Base-by-base conservation (phyloP, 1,140 invertebrate genomes). In the Drosophila pectinifera region DNA sequence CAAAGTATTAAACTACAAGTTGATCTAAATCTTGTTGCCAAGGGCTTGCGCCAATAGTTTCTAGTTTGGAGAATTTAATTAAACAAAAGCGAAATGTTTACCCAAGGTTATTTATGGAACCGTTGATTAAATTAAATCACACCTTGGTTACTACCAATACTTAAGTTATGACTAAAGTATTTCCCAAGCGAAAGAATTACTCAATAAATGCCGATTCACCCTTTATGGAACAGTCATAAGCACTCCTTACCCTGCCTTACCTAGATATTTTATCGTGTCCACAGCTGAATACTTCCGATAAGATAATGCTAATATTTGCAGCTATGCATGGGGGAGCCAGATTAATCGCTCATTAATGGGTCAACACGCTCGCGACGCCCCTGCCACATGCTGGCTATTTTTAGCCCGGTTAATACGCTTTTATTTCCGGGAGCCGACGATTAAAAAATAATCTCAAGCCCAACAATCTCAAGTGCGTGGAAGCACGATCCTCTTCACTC, bases 371-470 rank as follows among this genome's bases (percentile, higher is more conserved):
- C 24, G 22, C 46, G 22, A 46, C 53, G 62, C 42, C 67, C 41
- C 63, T 46, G 67, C 31, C 24, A 31, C 26, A 16, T 46, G 34
- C 67, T 34, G 68, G 26, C 65, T 57, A 70, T 70, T 57, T 56
- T 70, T 70, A 70, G 68, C 49, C 67, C 16, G 68, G 57, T 56
- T 70, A 70, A 70, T 41, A 34, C 18, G 5, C 5, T 46, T 57
- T 70, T 70, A 70, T 57, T 57, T 70, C 68, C 68, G 68, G 68
- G 68, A 48, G 64, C 22, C 22, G 68, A 70, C 68, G 57, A 70
- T 70, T 70, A 70, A 70, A 45, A 56, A 57, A 41, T 70, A 48
- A 70, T 70, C 64, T 24, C 42, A 41, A 5, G 13, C 49, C 34
- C 26, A 65, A 31, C 20, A 39, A 70, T 70, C 68, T 70, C 49